Base-by-base conservation (phyloP, 64 coral and sea anemone genomes). In the Actinia tenebrosa region DNA sequence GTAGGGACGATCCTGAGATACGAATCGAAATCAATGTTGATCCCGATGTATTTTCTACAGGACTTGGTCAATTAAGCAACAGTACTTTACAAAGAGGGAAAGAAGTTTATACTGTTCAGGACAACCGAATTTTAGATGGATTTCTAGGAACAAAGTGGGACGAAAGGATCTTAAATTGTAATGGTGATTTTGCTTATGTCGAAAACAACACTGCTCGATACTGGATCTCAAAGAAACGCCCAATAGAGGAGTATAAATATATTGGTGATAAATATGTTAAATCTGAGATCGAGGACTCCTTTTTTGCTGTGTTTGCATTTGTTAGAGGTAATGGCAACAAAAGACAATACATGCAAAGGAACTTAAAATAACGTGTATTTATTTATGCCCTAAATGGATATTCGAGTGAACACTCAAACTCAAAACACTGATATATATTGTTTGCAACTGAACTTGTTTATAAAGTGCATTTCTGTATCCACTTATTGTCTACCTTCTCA, bases 251-350 rank as follows among this genome's bases (percentile, higher is more conserved):
- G 17, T 66, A 22, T 7, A 66, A 66, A 66, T n/a, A 22, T 7
- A 66, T 66, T n/a, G 62, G 62, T 22, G 62, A n/a, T 2, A 66
- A 66, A n/a, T 66, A 66, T n/a, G 20, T 66, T 7, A 19, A n/a
- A 66, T 66, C 62, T 22, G 59, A 60, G 14, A 60, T 66, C 13
- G 3, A 91, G 59, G 89, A 86, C 50, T 72, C 63, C 30, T 56
- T 50, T 86, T 37, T 23, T 42, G 43, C 86, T 46, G 89, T 86
- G 19, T 91, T 91, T 20, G 86, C 53, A 26, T 91, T 91, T 86
- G 84, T 91, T 86, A 45, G 89, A 47, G 89, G 84, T 79, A 84
- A 91, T 86, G 89, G 89, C 17, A 91, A 91, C 72, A 91, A 56
- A 56, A 71, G 44, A 80, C 45, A 80, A 56, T 91, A 91, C 44